Evolutionary conservation across 2,888 invertebrate genomes (phyloP).

Genomic region (Mantis religiosa): DNA sequence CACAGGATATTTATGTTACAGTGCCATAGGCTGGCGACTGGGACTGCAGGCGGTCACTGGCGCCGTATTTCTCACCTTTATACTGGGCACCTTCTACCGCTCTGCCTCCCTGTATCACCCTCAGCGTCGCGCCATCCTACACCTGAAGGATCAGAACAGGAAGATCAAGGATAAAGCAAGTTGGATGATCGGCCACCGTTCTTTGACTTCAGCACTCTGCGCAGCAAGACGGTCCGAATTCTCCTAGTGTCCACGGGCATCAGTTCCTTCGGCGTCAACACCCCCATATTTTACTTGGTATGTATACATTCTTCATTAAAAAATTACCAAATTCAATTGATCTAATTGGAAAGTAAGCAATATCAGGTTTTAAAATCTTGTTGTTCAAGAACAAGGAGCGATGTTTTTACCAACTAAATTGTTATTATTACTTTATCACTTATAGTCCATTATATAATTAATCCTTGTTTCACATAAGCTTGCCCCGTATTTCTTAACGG

Average conservation of each 20-base stretch:
- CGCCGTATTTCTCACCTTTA: constrained; percentile 74
- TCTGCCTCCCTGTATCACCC: constrained; percentile 87
- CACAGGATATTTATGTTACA: too few species aligned
- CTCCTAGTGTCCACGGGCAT: constrained; percentile 76
- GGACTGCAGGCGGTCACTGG: constrained; percentile 84
- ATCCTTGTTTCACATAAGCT: too few species aligned
- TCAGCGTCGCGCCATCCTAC: constrained; percentile 78
- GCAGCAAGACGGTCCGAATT: constrained; percentile 79
- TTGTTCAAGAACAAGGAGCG: too few species aligned
- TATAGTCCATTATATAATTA: too few species aligned
- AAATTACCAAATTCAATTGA: too few species aligned
- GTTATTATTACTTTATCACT: too few species aligned
- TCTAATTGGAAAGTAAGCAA: too few species aligned
- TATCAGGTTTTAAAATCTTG: too few species aligned
- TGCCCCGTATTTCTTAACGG: too few species aligned
- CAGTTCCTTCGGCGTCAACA: constrained; percentile 77
- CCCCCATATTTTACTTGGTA: constrained; percentile 77
- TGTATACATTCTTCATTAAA: not conserved
- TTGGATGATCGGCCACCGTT: constrained; percentile 76
- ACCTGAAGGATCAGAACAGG: constrained; percentile 82
- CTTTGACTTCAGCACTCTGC: constrained; percentile 80
- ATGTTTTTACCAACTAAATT: too few species aligned
- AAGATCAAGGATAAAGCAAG: constrained; percentile 78
- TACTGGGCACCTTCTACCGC: constrained; percentile 81
- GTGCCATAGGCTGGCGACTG: constrained; percentile 75